Evolutionary conservation across 2,888 invertebrate species (phyloP), one percentile per base, ranked within the genome.

Genomic region (Macaria notata): DNA sequence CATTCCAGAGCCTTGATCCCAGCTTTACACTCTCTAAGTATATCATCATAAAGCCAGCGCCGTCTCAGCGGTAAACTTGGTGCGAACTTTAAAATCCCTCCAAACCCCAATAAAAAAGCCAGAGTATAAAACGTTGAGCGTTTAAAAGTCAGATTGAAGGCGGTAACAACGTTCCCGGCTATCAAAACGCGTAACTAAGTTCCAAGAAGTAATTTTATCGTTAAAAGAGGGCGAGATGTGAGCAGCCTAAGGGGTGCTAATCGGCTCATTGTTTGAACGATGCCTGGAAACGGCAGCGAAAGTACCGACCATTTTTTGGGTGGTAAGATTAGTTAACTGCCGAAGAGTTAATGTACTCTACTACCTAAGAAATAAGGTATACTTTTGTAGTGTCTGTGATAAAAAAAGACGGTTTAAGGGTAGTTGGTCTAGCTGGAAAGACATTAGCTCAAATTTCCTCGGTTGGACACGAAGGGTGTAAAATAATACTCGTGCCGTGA

Each of bases 261-360:
- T 82, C 78, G 80, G 78, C 77, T 74, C 73, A 80, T 83, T 82
- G 80, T 83, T 79, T 71, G 72, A 73, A 66, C 61, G 66, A 66
- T 69, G 70, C 65, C 59, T 68, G 68, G 71, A 76, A 71, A 72
- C 64, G 63, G 71, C 70, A 72, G 71, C 72, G 70, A 72, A 43
- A 43, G 49, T 33, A 50, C 38, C 1, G 41, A 8, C n/a, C 29
- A 44, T 36, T 36, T 50, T 50, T 50, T 29, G 33, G 29, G 9
- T 33, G 29, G 31, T 29, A 3, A 3, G 33, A 36, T 36, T 41
- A n/a, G 5, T 9, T n/a, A 8, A 0, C 8, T 41, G 8, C 30
- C 36, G 31, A 29, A 9, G 7, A n/a, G 8, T 38, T 44, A n/a
- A n/a, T 33, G n/a, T 38, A 8, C 36, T 4, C 6, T 50, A 44